These are phyloP conservation scores for Pachyuromys duprasi DNA, from an alignment of 2,797 vertebrate species.

Conservation along the genomic window DNA sequence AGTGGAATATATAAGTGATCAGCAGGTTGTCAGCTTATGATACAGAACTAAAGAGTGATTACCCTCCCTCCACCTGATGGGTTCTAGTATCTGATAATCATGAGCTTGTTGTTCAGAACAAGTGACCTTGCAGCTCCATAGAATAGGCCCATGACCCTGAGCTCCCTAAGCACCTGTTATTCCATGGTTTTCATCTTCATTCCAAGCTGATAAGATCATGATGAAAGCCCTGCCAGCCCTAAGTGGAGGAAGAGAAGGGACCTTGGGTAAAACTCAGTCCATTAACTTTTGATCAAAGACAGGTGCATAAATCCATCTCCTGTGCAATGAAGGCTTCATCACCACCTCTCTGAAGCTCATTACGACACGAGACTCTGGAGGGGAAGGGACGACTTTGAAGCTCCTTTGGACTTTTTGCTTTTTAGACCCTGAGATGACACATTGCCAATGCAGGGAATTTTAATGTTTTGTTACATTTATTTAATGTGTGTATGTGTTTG, in stretches of 20 bases:
- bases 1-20: neutral
- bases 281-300: conserved; percentile 58
- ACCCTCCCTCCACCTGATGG: neutral
- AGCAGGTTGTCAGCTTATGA: neutral
- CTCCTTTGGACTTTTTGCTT: neutral
- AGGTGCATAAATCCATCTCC: neutral
- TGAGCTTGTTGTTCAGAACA: neutral
- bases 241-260: conserved; percentile 58
- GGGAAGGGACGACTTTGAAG: neutral
- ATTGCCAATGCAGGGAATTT: neutral
- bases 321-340: neutral
- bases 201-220: neutral
- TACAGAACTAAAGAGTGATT: neutral
- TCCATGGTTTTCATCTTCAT: conserved; percentile 49
- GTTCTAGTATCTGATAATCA: neutral
- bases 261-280: conserved; percentile 32
- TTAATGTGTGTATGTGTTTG: neutral
- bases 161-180: neutral
- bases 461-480: neutral
- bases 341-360: no score
- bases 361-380: neutral
- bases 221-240: neutral
- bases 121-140: conserved; percentile 1
- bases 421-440: neutral
- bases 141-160: neutral